Conservation (phyloP, 92 coral and sea anemone species). For the Zoanthus sociatus region DNA sequence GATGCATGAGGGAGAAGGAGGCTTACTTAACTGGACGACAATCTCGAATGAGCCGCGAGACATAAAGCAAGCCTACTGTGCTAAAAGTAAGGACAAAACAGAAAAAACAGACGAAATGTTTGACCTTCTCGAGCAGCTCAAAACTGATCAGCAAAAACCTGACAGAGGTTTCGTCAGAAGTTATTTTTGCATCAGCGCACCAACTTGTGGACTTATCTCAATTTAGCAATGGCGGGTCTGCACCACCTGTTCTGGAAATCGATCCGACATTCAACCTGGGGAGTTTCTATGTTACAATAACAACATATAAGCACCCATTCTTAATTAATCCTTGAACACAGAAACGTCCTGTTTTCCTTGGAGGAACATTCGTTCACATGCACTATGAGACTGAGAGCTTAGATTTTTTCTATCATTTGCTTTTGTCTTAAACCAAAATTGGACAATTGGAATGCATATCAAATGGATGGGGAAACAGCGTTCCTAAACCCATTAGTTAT, state of each 20-base stretch:
- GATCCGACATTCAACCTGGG: slow-evolving; percentile 56
- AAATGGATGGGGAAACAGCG: slow-evolving; percentile 49
- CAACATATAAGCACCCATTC: slow-evolving; percentile 49
- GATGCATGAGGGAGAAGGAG: slow-evolving; percentile 43
- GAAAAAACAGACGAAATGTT: slow-evolving; percentile 39
- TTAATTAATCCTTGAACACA: slow-evolving; percentile 45
- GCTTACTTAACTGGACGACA: slow-evolving; percentile 8
- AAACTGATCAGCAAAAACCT: slow-evolving; percentile 55
- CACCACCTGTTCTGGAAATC: slow-evolving; percentile 35
- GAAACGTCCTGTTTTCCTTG: slow-evolving; percentile 48
- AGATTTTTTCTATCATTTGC: slow-evolving; percentile 51
- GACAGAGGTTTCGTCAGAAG: slow-evolving; percentile 56
- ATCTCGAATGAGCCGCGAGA: slow-evolving; percentile 45
- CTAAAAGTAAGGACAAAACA: slow-evolving; percentile 21
- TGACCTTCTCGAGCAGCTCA: slow-evolving; percentile 51
- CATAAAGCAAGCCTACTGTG: slow-evolving; percentile 43
- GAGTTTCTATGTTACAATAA: slow-evolving; percentile 49
- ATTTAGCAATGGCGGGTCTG: slow-evolving; percentile 35
- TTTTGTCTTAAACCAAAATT: background rate
- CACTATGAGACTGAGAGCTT: slow-evolving; percentile 46
- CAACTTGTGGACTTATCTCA: slow-evolving; percentile 42
- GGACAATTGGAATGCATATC: slow-evolving; percentile 24
- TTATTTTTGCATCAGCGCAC: slow-evolving; percentile 30
- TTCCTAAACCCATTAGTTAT: slow-evolving; percentile 27
- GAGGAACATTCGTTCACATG: slow-evolving; percentile 54